Evolutionary conservation across 2,888 invertebrate genomes (phyloP), one percentile per base, ranked within the genome.

Genomic region (Alloplasta piceator): DNA sequence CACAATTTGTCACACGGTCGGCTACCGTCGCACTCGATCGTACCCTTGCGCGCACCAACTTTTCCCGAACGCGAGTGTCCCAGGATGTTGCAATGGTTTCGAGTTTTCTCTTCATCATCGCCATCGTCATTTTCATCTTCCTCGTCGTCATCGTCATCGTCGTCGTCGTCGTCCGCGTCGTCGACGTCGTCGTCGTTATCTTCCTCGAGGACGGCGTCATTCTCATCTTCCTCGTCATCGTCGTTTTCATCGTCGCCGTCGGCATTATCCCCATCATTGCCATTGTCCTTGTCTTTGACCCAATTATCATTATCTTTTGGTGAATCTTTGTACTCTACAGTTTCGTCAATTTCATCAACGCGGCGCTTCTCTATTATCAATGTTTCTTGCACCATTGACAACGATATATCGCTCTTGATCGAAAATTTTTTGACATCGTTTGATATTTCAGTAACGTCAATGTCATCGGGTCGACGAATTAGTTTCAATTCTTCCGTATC

Each of bases 1-100:
- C 88, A 91, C 3, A 89, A 60, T 80, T 91, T 91, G 68, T 90
- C 90, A 46, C 89, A 86, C 0, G 89, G 86, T 5, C 87, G 87
- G n/a, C 85, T 89, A 3, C 88, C 88, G 39, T 90, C 89, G 14
- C 89, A 89, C 61, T 91, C 91, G 2, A 89, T 88, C n/a, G 90
- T 83, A 80, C 92, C 91, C 36, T 90, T 91, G 4, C 90, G 88
- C 1, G 89, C 89, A 26, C 90, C 81, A 43, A 91, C 76, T 50
- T 91, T 89, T 14, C 89, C 90, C 0, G 89, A 83, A 14, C 87
- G 86, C 12, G 87, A 58, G 55, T 87, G 86, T 0, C 78, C 50
- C 3, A 80, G 64, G 5, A 87, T 86, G 4, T 88, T 86, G 38
- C 87, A 84, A 52, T 83, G 80, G 60, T 78, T 84, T 12, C 48